Conservation (phyloP, 2,797 vertebrate species). For the Myotis vivesi region DNA sequence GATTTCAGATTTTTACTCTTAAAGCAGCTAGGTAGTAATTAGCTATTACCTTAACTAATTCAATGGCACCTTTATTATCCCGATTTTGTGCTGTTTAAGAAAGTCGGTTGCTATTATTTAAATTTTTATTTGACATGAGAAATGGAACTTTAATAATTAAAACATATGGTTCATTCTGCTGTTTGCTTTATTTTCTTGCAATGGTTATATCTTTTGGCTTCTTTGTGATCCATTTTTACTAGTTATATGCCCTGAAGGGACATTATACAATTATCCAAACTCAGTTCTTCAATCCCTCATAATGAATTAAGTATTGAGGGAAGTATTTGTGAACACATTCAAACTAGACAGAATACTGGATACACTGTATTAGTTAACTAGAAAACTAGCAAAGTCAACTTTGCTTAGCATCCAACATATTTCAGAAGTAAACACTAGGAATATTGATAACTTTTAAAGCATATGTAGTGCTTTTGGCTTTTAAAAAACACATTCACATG, state of each 20-base stretch:
- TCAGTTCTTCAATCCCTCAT: neutral
- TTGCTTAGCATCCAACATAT: neutral
- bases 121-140: slow-evolving; percentile 41
- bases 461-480: neutral
- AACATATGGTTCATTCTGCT: neutral
- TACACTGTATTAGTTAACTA: neutral
- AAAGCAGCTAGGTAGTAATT: neutral
- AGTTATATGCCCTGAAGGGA: neutral
- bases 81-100: slow-evolving; percentile 13
- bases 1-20: slow-evolving; percentile 1
- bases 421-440: slow-evolving; percentile 1
- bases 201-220: neutral
- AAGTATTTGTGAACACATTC: neutral
- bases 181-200: neutral
- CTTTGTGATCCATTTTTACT: neutral
- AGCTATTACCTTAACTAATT: neutral
- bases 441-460: slow-evolving; percentile 4
- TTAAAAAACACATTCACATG: neutral
- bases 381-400: slow-evolving; percentile 30
- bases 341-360: neutral
- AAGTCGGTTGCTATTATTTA: neutral
- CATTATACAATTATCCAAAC: neutral
- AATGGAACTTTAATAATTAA: slow-evolving; percentile 13
- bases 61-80: neutral
- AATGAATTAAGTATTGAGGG: neutral